Evolutionary conservation across 2,888 invertebrate genomes (phyloP), one percentile per base, ranked within the genome.

Genomic region (Polylopha cassiicola): DNA sequence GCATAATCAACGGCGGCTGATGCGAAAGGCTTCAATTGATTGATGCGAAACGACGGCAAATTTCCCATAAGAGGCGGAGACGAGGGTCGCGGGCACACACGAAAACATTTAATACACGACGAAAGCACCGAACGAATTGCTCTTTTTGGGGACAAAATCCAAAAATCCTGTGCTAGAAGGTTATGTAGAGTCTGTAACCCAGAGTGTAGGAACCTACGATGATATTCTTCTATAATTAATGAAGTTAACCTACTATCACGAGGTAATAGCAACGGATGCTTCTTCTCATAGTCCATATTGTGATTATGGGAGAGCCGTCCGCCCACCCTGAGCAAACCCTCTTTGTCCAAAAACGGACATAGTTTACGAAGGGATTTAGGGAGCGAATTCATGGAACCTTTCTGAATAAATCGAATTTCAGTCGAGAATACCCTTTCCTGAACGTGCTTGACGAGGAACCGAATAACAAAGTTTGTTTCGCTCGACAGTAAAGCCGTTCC

Each of bases 291-390:
- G 17, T 14, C 14, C 8, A 30, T 3, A 6, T 2, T 18, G 3
- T 8, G 8, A 15, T 7, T 27, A 4, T 8, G 31, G 9, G 31
- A 20, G 11, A 30, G 30, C 13, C 30, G 30, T 8, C 30, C 30
- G 20, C 30, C 30, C 28, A 28, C 28, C 28, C 28, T 28, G 6
- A 28, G 10, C 9, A 28, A 28, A 16, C 28, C 28, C 28, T 16
- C 28, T 6, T 17, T 5, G 10, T 28, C 28, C 5, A 28, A 1
- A 9, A 17, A 28, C 1, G 28, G 28, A 16, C 17, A 28, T 7
- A 28, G 7, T 16, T 16, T 27, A 16, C 29, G 18, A 6, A 29
- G 10, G 7, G 29, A 11, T 11, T 29, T 29, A 11, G 17, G 29
- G 5, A 29, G 29, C 1, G 29, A 18, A 4, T 29, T 29, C 1